These are phyloP conservation scores for Chiloscyllium punctatum DNA, from an alignment of 2,797 vertebrate species.

Conservation along the genomic window DNA sequence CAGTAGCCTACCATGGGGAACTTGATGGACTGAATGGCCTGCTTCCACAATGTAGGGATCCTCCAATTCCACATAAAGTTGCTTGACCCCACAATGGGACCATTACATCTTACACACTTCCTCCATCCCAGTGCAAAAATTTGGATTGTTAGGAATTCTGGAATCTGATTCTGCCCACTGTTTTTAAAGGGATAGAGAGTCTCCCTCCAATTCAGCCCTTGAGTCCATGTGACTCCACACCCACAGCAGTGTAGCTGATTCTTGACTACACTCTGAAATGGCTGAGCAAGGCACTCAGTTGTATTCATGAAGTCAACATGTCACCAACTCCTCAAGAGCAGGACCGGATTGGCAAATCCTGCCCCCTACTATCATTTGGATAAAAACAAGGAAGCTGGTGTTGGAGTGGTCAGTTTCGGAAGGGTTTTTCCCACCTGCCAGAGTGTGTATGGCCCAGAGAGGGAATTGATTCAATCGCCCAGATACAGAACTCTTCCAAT, in stretches of 20 bases:
- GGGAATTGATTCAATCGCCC: neutral
- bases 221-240: neutral
- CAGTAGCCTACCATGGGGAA: too few relatives aligned
- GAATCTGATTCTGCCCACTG: too few relatives aligned
- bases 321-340: neutral
- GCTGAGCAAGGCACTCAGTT: neutral
- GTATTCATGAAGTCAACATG: neutral
- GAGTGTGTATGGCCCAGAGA: neutral
- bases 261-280: neutral
- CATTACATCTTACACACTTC: too few relatives aligned
- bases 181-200: too few relatives aligned
- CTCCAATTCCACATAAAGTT: too few relatives aligned
- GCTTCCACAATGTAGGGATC: too few relatives aligned
- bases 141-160: too few relatives aligned
- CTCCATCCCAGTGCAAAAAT: too few relatives aligned
- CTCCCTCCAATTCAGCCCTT: too few relatives aligned
- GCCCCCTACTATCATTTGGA: neutral
- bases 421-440: neutral
- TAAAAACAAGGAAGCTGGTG: neutral
- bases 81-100: too few relatives aligned
- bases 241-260: neutral
- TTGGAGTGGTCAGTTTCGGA: neutral
- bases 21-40: too few relatives aligned
- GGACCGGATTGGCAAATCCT: neutral
- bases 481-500: neutral